Conservation (phyloP, 37 sponge, comb jelly and placozoan species). For the Aplysina aerophoba region DNA sequence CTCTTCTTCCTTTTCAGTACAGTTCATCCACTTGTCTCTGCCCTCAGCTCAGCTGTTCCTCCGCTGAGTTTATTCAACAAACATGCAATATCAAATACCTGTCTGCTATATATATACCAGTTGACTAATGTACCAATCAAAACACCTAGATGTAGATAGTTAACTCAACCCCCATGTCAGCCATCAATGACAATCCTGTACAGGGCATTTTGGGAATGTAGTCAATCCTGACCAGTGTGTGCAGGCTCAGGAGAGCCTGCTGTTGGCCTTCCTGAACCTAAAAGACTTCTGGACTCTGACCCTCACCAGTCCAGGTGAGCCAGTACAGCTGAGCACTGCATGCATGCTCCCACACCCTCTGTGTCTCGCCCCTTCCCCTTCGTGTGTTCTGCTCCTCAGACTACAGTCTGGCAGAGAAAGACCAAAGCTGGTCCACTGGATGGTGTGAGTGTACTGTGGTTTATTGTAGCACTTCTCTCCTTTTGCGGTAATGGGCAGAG, state of each 20-base stretch:
- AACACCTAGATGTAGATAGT: too few relatives aligned
- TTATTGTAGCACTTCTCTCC: too few relatives aligned
- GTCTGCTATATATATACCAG: too few relatives aligned
- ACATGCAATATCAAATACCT: too few relatives aligned
- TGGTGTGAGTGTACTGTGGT: slow-evolving; percentile 63
- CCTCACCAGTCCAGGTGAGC: slow-evolving; percentile 48
- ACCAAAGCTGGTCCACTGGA: slow-evolving; percentile 71
- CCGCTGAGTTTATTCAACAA: too few relatives aligned
- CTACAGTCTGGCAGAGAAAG: slow-evolving; percentile 48
- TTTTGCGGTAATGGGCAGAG: too few relatives aligned
- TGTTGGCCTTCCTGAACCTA: slow-evolving; percentile 6
- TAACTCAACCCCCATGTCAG: slow-evolving; percentile 43
- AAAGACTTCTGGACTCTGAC: slow-evolving; percentile 29
- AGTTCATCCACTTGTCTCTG: too few relatives aligned
- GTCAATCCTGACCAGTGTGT: background rate
- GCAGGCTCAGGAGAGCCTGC: background rate
- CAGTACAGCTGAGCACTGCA: background rate
- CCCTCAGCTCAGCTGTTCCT: too few relatives aligned
- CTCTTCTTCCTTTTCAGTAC: too few relatives aligned
- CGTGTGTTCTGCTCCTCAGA: slow-evolving; percentile 13
- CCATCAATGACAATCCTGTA: slow-evolving; percentile 41
- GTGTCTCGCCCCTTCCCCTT: background rate
- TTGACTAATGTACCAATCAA: too few relatives aligned
- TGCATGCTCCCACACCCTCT: too few relatives aligned
- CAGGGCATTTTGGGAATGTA: slow-evolving; percentile 32